These are phyloP conservation scores for Acrobasis repandana DNA, from an alignment of 2,888 invertebrate genomes.

Conservation along the genomic window DNA sequence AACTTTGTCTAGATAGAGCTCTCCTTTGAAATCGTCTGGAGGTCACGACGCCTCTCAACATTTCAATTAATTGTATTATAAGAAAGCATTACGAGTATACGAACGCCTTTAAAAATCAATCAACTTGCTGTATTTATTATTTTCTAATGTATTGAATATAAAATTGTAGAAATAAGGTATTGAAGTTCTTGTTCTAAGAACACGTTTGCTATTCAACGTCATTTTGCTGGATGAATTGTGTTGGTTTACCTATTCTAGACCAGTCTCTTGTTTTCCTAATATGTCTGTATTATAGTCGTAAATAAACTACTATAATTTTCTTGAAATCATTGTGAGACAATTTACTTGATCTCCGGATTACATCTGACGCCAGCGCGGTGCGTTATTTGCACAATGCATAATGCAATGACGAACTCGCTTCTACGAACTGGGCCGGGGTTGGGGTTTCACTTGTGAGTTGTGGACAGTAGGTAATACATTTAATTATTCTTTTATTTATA, in stretches of 20 bases:
- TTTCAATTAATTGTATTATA: conserved; percentile 27
- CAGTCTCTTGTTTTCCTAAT: neutral
- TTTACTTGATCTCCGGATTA: neutral
- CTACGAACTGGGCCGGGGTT: neutral
- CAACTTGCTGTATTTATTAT: neutral
- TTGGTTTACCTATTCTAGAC: neutral
- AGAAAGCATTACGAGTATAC: conserved; percentile 25
- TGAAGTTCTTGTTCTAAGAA: too few species aligned
- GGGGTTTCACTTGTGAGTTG: neutral
- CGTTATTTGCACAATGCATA: conserved; percentile 10
- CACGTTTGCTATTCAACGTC: neutral
- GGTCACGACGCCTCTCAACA: conserved; percentile 28
- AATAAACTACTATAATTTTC: neutral
- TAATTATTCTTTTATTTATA: neutral
- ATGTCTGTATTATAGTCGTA: too few species aligned
- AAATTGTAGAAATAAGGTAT: neutral
- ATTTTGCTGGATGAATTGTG: neutral
- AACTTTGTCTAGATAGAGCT: conserved; percentile 24
- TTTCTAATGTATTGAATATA: neutral
- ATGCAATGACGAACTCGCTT: conserved; percentile 28
- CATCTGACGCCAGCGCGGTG: neutral
- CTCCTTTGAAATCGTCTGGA: conserved; percentile 32
- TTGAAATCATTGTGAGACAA: neutral
- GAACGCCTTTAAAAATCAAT: conserved; percentile 16
- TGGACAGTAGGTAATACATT: neutral